phyloP scores from a whole-genome alignment of 2,797 vertebrate species.

The Smutsia temminckii region DNA sequence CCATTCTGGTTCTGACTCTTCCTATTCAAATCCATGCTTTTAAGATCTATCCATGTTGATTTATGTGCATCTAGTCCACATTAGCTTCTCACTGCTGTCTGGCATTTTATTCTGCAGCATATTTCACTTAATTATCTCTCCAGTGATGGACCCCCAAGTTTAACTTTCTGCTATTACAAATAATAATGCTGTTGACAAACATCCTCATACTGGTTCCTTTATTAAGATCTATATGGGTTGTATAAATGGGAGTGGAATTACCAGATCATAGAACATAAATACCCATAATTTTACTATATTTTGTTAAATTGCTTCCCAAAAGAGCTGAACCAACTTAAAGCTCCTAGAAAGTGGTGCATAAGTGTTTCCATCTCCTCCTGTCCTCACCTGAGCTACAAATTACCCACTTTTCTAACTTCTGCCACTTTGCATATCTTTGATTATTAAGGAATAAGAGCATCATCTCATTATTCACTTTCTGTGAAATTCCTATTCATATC shows the following conservation, averaged over 20 bases:
- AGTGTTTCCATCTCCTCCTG: neutral
- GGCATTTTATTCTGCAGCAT: conserved; percentile 52
- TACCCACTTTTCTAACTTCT: conserved; percentile 42
- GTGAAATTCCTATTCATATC: neutral
- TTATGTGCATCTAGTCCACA: neutral
- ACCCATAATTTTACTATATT: conserved; percentile 60
- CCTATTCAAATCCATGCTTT: conserved; percentile 39
- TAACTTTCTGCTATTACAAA: conserved; percentile 58
- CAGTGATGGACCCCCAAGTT: conserved; percentile 31
- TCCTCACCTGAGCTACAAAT: conserved; percentile 27
- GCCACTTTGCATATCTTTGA: conserved; percentile 34
- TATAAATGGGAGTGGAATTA: conserved; percentile 55
- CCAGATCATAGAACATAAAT: conserved; percentile 39
- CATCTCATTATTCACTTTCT: conserved; percentile 42
- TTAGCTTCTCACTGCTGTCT: neutral
- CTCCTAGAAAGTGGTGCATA: neutral
- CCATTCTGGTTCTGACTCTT: conserved; percentile 44
- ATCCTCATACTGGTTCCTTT: conserved; percentile 41
- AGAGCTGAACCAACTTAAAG: conserved; percentile 36
- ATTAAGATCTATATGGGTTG: conserved; percentile 37
- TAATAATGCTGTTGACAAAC: conserved; percentile 58
- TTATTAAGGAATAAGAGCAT: conserved; percentile 16
- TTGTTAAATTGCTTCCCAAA: conserved; percentile 46
- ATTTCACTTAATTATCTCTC: conserved; percentile 61
- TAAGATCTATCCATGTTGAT: conserved; percentile 21